Evolutionary conservation across 53 echinoderm and acorn worm genomes (phyloP).

Genomic region (Stichopus horrens): DNA sequence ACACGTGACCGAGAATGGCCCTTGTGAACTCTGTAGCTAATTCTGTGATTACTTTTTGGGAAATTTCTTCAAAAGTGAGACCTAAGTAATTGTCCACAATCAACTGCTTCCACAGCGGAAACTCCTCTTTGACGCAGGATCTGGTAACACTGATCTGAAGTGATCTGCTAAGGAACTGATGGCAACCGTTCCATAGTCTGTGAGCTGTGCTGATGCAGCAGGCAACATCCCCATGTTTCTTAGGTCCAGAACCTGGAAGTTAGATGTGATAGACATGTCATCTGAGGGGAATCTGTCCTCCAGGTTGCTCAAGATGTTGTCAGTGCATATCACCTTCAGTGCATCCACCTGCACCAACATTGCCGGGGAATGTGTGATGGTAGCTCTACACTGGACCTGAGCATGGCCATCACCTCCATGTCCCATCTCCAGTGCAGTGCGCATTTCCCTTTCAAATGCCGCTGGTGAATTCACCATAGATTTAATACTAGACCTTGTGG

Average conservation of each 20-base stretch:
- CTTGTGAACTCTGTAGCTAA: conserved; percentile 19
- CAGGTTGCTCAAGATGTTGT: conserved; percentile 1
- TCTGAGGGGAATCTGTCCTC: conserved; percentile 26
- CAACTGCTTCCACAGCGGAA: conserved; percentile 27
- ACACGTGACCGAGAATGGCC: too few relatives aligned
- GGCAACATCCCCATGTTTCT: background rate
- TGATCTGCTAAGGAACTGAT: conserved; percentile 4
- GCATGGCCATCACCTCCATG: background rate
- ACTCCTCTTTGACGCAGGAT: conserved; percentile 29
- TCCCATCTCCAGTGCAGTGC: background rate
- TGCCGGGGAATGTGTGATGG: background rate
- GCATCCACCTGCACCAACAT: background rate
- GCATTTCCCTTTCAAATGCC: conserved; percentile 9
- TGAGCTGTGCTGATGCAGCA: background rate
- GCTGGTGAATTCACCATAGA: conserved; percentile 3
- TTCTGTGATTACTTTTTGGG: conserved; percentile 16
- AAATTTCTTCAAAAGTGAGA: conserved; percentile 11
- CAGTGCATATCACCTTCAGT: background rate
- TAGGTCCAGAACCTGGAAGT: conserved; percentile 5
- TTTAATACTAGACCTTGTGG: background rate
- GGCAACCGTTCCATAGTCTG: background rate
- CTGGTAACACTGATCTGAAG: background rate
- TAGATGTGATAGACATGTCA: conserved; percentile 3
- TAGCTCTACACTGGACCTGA: too few relatives aligned
- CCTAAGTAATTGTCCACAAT: conserved; percentile 7